phyloP scores from a whole-genome alignment of 2,888 invertebrate genomes.

The Callyntrura guangdongensis region DNA sequence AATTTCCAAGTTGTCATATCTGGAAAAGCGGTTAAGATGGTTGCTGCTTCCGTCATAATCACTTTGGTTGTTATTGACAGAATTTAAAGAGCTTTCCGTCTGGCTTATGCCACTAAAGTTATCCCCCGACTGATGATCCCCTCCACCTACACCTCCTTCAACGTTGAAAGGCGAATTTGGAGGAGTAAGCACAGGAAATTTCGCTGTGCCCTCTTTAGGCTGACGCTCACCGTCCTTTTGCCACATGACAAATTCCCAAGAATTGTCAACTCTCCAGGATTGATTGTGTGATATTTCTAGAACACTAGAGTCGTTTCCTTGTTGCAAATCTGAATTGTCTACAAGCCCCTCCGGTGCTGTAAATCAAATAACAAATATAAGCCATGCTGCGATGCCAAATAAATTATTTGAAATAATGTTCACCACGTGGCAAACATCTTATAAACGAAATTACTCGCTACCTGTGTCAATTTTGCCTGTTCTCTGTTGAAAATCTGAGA shows the following conservation, averaged over 20 bases:
- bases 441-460: no score
- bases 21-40: constrained; percentile 82
- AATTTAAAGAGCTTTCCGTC: constrained; percentile 79
- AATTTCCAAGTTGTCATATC: constrained; percentile 84
- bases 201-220: constrained; percentile 74
- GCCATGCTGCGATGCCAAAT: background rate
- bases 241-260: constrained; percentile 84
- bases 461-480: constrained; percentile 34
- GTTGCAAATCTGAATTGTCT: constrained; percentile 57
- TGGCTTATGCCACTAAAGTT: constrained; percentile 80
- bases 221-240: constrained; percentile 80
- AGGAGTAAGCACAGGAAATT: constrained; percentile 82
- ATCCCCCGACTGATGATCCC: constrained; percentile 75
- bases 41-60: constrained; percentile 78
- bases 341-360: constrained; percentile 44
- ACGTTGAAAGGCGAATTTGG: constrained; percentile 80
- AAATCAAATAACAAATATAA: constrained; percentile 34
- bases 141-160: constrained; percentile 57
- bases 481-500: constrained; percentile 55
- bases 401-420: no score
- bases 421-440: no score
- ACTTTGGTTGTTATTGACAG: constrained; percentile 80
- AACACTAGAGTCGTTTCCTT: constrained; percentile 63
- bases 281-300: constrained; percentile 81
- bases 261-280: constrained; percentile 83